These are phyloP conservation scores for Galleria mellonella DNA, from an alignment of 1,140 invertebrate species.

Conservation along the genomic window DNA sequence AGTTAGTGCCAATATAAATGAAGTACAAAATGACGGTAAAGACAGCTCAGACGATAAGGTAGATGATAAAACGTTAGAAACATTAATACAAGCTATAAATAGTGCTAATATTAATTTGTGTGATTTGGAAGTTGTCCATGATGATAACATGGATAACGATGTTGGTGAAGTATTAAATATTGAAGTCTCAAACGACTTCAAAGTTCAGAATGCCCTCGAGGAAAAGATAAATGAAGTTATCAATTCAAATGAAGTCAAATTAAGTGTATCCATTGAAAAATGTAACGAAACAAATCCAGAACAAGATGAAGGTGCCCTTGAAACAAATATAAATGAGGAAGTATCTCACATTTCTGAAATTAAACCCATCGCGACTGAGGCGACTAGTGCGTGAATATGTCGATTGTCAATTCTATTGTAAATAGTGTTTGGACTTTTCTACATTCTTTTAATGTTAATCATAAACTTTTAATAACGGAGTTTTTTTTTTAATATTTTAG, in stretches of 20 bases:
- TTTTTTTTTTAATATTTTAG: conserved; percentile 3
- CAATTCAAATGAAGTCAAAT: conserved; percentile 2
- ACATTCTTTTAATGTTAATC: conserved; percentile 1
- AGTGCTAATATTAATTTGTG: conserved; percentile 40
- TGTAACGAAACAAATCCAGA: background rate
- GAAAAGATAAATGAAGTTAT: conserved; percentile 6
- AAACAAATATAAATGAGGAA: conserved; percentile 14
- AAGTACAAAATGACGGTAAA: conserved; percentile 13
- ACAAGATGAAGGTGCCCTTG: too few species aligned
- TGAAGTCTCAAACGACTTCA: conserved; percentile 3
- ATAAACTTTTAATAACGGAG: background rate
- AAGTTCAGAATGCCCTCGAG: background rate
- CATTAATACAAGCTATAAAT: conserved; percentile 45
- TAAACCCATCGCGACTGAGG: conserved; percentile 14
- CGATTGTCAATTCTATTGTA: background rate
- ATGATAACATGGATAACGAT: conserved; percentile 19
- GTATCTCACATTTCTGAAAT: conserved; percentile 22
- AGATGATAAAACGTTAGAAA: conserved; percentile 43
- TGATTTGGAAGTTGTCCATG: conserved; percentile 37
- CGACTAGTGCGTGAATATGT: conserved; percentile 9
- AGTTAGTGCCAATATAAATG: conserved; percentile 17
- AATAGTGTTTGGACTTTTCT: conserved; percentile 9
- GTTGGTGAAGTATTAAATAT: conserved; percentile 14
- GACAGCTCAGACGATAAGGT: conserved; percentile 31
- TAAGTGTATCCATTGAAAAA: too few species aligned